Evolutionary conservation across 2,888 invertebrate species (phyloP).

Genomic region (Drosophila mimetica): DNA sequence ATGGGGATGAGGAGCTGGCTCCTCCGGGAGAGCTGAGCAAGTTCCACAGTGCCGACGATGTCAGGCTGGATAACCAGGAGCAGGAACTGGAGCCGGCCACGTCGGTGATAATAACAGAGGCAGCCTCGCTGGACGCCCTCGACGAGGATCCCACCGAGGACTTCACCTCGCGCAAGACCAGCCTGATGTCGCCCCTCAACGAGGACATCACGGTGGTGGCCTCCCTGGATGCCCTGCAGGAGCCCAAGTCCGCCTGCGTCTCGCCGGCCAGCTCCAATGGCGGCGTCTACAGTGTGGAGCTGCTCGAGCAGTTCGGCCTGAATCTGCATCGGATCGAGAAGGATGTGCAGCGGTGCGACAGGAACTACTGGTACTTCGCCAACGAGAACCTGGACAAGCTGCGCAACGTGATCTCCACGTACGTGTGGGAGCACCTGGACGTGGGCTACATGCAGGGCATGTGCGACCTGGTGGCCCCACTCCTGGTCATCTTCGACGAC

Average conservation of each 20-base stretch:
- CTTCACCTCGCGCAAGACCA: slow-evolving; percentile 84
- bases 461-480: slow-evolving; percentile 97
- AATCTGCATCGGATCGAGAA: slow-evolving; percentile 98
- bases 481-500: slow-evolving; percentile 96
- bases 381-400: slow-evolving; percentile 95
- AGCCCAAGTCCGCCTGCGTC: slow-evolving; percentile 88
- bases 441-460: slow-evolving; percentile 98
- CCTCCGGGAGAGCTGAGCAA: slow-evolving; percentile 64
- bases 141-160: slow-evolving; percentile 86
- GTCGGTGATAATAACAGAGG: slow-evolving; percentile 90
- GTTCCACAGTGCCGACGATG: slow-evolving; percentile 85
- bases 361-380: slow-evolving; percentile 97
- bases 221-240: slow-evolving; percentile 82
- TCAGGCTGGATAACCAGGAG: slow-evolving; percentile 61
- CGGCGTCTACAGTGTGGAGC: slow-evolving; percentile 94
- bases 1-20: slow-evolving; percentile 17
- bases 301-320: slow-evolving; percentile 92
- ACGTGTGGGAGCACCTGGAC: slow-evolving; percentile 97
- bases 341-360: slow-evolving; percentile 97
- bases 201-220: slow-evolving; percentile 86
- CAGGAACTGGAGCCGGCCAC: slow-evolving; percentile 85
- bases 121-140: slow-evolving; percentile 88
- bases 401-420: slow-evolving; percentile 95
- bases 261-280: slow-evolving; percentile 96
- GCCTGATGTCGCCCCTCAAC: slow-evolving; percentile 87